Percentiles rank a stretch among this genome's conserved stretches.
phyloP scores from a whole-genome alignment of 2,888 invertebrate genomes.

The Hipparchia semele region DNA sequence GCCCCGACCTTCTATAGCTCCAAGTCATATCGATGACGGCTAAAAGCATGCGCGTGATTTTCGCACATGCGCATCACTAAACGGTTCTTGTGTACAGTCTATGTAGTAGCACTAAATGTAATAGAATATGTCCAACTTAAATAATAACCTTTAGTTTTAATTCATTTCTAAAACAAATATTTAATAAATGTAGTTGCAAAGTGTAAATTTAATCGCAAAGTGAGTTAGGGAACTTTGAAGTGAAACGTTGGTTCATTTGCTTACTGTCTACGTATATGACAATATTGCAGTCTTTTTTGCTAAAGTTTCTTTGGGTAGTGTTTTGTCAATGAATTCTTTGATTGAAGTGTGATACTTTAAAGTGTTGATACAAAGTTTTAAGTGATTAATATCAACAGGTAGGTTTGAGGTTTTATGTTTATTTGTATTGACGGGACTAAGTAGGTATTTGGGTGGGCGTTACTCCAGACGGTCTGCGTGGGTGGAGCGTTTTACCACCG shows the following conservation, averaged over 20 bases:
- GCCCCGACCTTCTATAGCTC: constrained; percentile 56
- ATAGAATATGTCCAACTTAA: constrained; percentile 66
- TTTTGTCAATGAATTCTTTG: constrained; percentile 20
- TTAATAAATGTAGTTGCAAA: neutral
- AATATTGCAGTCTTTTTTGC: neutral
- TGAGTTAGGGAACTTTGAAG: neutral
- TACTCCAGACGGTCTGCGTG: constrained; percentile 70
- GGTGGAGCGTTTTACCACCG: constrained; percentile 64
- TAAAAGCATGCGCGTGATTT: constrained; percentile 59
- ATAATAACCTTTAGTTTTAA: constrained; percentile 58
- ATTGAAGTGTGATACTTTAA: constrained; percentile 26
- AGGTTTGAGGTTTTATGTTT: constrained; percentile 52
- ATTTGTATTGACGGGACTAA: constrained; percentile 47
- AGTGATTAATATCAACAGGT: constrained; percentile 66
- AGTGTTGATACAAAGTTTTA: constrained; percentile 23
- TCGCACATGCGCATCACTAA: constrained; percentile 46
- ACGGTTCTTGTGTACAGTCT: constrained; percentile 62
- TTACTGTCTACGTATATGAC: neutral
- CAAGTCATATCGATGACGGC: constrained; percentile 73
- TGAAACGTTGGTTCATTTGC: constrained; percentile 1
- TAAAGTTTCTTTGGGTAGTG: neutral
- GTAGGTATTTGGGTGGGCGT: constrained; percentile 59
- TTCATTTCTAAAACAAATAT: neutral
- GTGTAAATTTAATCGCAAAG: constrained; percentile 11
- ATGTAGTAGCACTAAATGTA: constrained; percentile 52